These are phyloP conservation scores for Lutjanus erythropterus DNA, from an alignment of 2,113 vertebrate species.

Conservation along the genomic window DNA sequence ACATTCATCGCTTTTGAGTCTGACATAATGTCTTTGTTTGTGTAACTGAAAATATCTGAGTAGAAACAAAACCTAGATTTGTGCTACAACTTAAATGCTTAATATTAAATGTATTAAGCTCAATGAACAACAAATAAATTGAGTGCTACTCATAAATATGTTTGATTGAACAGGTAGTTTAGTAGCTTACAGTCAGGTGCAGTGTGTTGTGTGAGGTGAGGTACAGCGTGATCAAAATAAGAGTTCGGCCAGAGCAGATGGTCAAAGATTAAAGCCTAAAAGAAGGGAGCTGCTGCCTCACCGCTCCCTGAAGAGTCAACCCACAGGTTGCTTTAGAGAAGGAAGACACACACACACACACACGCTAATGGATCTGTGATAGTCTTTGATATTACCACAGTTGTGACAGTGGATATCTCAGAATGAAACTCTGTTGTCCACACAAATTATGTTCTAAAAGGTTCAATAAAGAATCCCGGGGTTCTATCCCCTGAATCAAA, in stretches of 20 bases:
- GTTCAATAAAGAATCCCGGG: neutral
- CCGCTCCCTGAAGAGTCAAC: conserved; percentile 7
- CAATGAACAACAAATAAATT: neutral
- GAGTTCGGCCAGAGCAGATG: conserved; percentile 47
- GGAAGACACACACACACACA: neutral
- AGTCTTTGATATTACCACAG: conserved; percentile 14
- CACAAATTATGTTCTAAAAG: too few species aligned
- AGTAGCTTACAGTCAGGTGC: neutral
- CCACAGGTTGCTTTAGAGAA: conserved; percentile 17
- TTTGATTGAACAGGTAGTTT: too few species aligned
- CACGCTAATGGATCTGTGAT: conserved; percentile 10
- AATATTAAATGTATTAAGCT: neutral
- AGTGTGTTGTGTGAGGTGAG: neutral
- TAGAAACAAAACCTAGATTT: too few species aligned
- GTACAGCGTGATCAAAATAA: conserved; percentile 31
- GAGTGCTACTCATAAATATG: too few species aligned
- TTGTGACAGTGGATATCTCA: conserved; percentile 15
- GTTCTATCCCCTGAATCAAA: neutral
- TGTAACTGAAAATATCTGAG: too few species aligned
- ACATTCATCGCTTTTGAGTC: too few species aligned
- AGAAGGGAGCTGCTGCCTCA: conserved; percentile 19
- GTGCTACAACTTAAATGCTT: too few species aligned
- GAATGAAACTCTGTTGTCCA: conserved; percentile 5
- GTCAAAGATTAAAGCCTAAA: conserved; percentile 51
- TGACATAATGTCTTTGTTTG: too few species aligned